These are phyloP conservation scores for Sarcophaga caerulescens DNA, from an alignment of 2,888 invertebrate species.

Conservation along the genomic window DNA sequence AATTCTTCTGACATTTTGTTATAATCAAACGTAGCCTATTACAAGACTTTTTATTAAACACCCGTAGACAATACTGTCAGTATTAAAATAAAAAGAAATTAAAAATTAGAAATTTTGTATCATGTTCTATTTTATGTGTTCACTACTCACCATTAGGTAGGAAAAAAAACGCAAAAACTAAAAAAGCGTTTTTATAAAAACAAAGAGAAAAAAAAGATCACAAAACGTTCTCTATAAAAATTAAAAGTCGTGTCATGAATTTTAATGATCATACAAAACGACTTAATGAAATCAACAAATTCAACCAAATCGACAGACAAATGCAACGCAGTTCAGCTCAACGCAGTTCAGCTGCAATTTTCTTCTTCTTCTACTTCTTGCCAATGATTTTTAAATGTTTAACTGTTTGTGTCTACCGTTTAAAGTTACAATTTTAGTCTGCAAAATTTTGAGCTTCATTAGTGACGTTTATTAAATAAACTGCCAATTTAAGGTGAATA, in stretches of 20 bases:
- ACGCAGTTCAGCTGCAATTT: conserved; percentile 37
- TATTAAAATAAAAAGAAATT: too few relatives aligned
- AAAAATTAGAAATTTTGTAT: too few relatives aligned
- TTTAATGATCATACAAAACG: conserved; percentile 64
- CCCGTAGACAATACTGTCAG: too few relatives aligned
- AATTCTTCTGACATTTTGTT: too few relatives aligned
- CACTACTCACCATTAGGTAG: too few relatives aligned
- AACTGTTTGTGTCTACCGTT: background rate
- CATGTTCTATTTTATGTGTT: too few relatives aligned
- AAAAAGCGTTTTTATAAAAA: background rate
- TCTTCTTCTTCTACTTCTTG: conserved; percentile 1
- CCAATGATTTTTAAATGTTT: background rate
- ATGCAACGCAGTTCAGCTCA: background rate
- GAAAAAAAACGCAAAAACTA: background rate
- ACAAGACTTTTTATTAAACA: too few relatives aligned
- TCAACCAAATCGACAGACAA: conserved; percentile 25
- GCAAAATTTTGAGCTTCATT: conserved; percentile 64
- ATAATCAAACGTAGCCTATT: too few relatives aligned
- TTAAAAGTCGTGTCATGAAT: conserved; percentile 65
- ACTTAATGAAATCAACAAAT: conserved; percentile 65
- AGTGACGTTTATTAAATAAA: conserved; percentile 65
- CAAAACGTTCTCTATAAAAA: conserved; percentile 49
- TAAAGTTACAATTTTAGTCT: conserved; percentile 49
- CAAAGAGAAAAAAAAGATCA: conserved; percentile 10
- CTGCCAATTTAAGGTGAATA: conserved; percentile 61